Evolutionary conservation across 2,797 vertebrate species (phyloP).

Genomic region (Lepus oiostolus): DNA sequence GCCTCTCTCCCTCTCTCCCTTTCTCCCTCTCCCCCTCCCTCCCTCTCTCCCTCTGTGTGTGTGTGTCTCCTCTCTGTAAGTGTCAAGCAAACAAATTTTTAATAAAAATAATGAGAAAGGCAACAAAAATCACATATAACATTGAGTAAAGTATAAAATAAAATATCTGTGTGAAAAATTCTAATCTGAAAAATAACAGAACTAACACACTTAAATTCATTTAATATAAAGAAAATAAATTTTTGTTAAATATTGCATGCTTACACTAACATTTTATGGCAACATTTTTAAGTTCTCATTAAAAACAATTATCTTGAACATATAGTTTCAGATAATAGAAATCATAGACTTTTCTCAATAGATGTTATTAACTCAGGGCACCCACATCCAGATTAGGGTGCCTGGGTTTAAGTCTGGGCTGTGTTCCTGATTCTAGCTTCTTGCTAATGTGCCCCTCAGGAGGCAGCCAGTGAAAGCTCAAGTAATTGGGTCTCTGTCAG

Average conservation of each 20-base stretch:
- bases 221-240: not conserved
- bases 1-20: too few relatives aligned
- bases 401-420: too few relatives aligned
- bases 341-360: not conserved
- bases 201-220: not conserved
- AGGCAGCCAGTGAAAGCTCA: too few relatives aligned
- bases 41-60: too few relatives aligned
- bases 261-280: not conserved
- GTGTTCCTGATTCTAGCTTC: too few relatives aligned
- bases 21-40: too few relatives aligned
- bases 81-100: too few relatives aligned
- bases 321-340: not conserved
- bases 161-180: not conserved
- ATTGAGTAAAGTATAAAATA: not conserved
- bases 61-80: too few relatives aligned
- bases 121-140: not conserved
- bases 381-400: too few relatives aligned
- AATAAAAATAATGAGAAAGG: too few relatives aligned
- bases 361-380: not conserved
- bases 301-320: not conserved
- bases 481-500: too few relatives aligned
- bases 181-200: not conserved
- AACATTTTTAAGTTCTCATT: not conserved
- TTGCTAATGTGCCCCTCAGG: too few relatives aligned
- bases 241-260: not conserved